Base-by-base conservation (phyloP, 2,113 vertebrate genomes). In the Sorex fumeus region DNA sequence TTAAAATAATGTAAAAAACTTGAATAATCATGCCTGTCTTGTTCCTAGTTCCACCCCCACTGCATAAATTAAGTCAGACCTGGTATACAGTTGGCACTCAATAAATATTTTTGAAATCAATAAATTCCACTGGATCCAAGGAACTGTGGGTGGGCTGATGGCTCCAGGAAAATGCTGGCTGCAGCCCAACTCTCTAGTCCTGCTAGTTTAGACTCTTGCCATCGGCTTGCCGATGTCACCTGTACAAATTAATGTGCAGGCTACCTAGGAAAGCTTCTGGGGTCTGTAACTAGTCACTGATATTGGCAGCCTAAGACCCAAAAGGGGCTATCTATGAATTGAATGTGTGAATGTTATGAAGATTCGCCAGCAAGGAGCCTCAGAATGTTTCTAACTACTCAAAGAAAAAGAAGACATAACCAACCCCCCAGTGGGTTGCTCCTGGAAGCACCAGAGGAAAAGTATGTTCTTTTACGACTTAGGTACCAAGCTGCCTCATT, bases 61-160 rank as follows among this genome's bases (percentile, higher is more conserved):
- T 50, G 34, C 69, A 25, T 64, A 87, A 34, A 88, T n/a, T 91
- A 15, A 77, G 21, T 36, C 71, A 4, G 45, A 12, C 11, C 11
- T 72, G 10, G n/a, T 62, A 21, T 12, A 10, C 57, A 84, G 50
- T n/a, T 79, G n/a, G 18, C 30, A 9, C 15, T 92, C 18, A 76
- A 40, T 40, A 21, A 67, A 72, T 88, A 62, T 62, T 77, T 69
- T 90, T 84, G 34, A 34, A 67, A 69, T 80, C 76, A 81, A 45
- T 67, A 62, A 77, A 87, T 57, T 78, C n/a, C 40, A 43, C n/a
- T 74, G 7, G 19, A 81, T 77, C 7, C 78, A 34, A 13, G 8
- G 43, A 80, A 76, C 28, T 69, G 34, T 87, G 19, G 7, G 34
- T n/a, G 62, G 8, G 36, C 8, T 50, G 15, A 74, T 82, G n/a